Evolutionary conservation across 1,140 invertebrate genomes (phyloP), one percentile per base, ranked within the genome.

Genomic region (Drosophila lacertosa): DNA sequence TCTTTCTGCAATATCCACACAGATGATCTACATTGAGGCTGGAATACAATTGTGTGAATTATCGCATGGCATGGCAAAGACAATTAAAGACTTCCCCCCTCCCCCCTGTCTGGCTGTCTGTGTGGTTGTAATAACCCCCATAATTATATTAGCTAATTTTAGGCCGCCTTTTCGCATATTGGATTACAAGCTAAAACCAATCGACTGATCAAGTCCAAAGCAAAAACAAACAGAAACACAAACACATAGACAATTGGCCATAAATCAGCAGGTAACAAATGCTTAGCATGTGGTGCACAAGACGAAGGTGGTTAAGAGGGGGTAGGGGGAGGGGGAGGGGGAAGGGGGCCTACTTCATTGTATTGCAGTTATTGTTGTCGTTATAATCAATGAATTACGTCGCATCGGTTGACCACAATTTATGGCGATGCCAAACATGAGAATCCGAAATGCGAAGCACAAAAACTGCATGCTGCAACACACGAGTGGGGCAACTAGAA

Each of bases 301-400:
- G n/a, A n/a, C n/a, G n/a, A n/a, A n/a, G n/a, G n/a, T n/a, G n/a
- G n/a, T n/a, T n/a, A n/a, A n/a, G 0, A 35, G 6, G 4, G 16
- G 9, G 26, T 4, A 13, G 16, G n/a, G 32, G 13, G 32, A 11
- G 29, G 1, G 13, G 29, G 57, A 24, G 40, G 11, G 16, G 42
- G 22, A 22, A 4, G 22, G 45, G 2, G 15, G 7, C 20, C 7
- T 29, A 53, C 39, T 54, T 6, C 37, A 73, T 53, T 50, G 57
- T 59, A 70, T 53, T 72, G 70, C 82, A 74, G 83, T 82, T 86
- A 88, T 82, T 88, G 82, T 82, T 75, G 82, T 86, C 82, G 82
- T 88, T 86, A 86, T 86, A 88, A 81, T 88, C 82, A 86, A 88
- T 86, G 82, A 88, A 88, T 86, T 82, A 86, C 82, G 77, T 88